Base-by-base conservation (phyloP, 2,888 invertebrate genomes). In the Drosophila affinis region DNA sequence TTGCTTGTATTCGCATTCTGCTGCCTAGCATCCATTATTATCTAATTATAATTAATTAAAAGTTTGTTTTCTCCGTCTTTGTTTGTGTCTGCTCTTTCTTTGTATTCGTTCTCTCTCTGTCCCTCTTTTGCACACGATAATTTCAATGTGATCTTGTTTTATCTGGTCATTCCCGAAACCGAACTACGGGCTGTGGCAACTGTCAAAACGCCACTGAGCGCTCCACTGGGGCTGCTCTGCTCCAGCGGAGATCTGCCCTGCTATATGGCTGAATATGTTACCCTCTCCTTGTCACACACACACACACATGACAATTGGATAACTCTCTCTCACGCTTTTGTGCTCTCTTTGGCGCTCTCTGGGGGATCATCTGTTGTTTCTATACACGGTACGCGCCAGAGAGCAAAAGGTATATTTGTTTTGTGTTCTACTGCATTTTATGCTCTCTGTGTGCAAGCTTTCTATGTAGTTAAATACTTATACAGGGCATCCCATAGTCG, bases 291-390 rank as follows among this genome's bases (percentile, higher is more conserved):
- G 6, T 14, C 14, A 39, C 39, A 14, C 12, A 48, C n/a, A 44
- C 21, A 21, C 29, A 29, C 29, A 65, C 65, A 34, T 14, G 9
- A 18, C 49, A 55, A 21, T 45, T 45, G 65, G 65, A 62, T 56
- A 72, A 3, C 29, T n/a, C 18, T 9, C 24, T 52, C 47, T 18
- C 53, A 10, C 24, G 46, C 21, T 49, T 21, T 53, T 39, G 53
- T 14, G 29, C 49, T 18, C 24, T 63, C 12, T 34, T 39, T 14
- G 2, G 39, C 18, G 18, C 59, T 87, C 83, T 82, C 88, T 82
- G 65, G 88, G 86, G 86, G 86, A 88, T 74, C 79, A 72, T 86
- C 49, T 44, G 55, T 54, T 59, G 75, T 60, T 79, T 72, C 46
- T 57, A 53, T 71, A 46, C 18, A 18, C 45, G 56, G 49, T 39